phyloP scores from a whole-genome alignment of 2,888 invertebrate genomes.

The Aspidiotus rigidus region DNA sequence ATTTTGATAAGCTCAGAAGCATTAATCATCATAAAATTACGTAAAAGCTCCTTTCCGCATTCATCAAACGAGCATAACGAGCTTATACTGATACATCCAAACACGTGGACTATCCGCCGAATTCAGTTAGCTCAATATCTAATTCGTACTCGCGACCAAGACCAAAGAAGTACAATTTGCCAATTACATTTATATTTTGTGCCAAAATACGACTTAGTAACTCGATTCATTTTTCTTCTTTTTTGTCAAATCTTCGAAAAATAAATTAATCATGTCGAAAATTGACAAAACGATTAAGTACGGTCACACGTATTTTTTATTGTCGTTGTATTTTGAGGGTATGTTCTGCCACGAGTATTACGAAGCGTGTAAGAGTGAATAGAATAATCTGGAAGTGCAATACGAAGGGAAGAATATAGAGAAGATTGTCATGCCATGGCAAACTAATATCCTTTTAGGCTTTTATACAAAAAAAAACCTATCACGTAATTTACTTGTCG shows the following conservation, averaged over 20 bases:
- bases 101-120: no score
- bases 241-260: background rate
- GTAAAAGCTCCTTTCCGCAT: no score
- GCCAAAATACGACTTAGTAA: background rate
- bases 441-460: conserved; percentile 19
- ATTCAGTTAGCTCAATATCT: no score
- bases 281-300: conserved; percentile 31
- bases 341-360: no score
- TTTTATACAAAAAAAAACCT: conserved; percentile 6
- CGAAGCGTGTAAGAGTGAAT: no score
- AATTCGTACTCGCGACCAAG: no score
- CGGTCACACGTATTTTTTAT: background rate
- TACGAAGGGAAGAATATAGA: background rate
- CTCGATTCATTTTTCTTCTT: conserved; percentile 2
- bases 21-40: no score
- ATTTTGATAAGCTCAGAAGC: no score
- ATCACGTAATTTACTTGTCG: conserved; percentile 26
- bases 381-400: background rate
- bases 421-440: conserved; percentile 7
- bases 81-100: no score
- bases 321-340: background rate
- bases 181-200: conserved; percentile 2
- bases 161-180: background rate
- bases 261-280: conserved; percentile 26
- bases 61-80: no score